These are phyloP conservation scores for Ectemnius continuus DNA, from an alignment of 2,888 invertebrate genomes.

Conservation along the genomic window DNA sequence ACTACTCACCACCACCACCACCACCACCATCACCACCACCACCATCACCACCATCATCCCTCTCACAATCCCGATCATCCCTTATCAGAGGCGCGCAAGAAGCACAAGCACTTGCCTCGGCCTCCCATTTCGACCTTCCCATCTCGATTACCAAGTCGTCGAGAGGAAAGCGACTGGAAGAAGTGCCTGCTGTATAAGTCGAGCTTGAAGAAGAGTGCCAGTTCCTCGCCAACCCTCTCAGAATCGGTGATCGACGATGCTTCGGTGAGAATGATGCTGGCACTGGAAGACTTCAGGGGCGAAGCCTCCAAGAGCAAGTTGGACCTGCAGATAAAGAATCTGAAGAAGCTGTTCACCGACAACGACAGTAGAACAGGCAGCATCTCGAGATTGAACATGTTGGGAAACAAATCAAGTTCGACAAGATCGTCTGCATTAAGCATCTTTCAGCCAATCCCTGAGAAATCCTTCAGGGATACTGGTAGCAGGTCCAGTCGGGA, in stretches of 20 bases:
- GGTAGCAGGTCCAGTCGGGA: conserved; percentile 79
- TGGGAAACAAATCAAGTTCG: conserved; percentile 58
- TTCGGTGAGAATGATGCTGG: conserved; percentile 74
- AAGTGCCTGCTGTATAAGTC: neutral
- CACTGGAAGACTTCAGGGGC: conserved; percentile 82
- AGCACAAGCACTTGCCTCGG: neutral
- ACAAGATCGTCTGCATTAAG: conserved; percentile 62
- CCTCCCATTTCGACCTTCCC: neutral
- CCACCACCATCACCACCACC: neutral
- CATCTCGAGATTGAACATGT: conserved; percentile 65
- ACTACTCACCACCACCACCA: conserved; percentile 33
- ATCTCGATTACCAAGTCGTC: too few species aligned
- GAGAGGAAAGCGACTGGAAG: too few species aligned
- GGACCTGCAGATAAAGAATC: conserved; percentile 82
- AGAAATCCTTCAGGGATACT: conserved; percentile 35
- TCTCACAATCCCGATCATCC: conserved; percentile 8
- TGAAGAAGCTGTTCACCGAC: conserved; percentile 80
- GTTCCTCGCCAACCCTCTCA: conserved; percentile 63
- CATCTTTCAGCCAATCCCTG: conserved; percentile 51
- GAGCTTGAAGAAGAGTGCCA: conserved; percentile 14
- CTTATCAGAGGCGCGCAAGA: neutral
- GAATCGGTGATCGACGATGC: conserved; percentile 76
- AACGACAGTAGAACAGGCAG: conserved; percentile 78
- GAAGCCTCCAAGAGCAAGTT: conserved; percentile 78
- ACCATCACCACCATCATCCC: neutral